Evolutionary conservation across 1,140 invertebrate genomes (phyloP), one percentile per base, ranked within the genome.

Genomic region (Penaeus vannamei): DNA sequence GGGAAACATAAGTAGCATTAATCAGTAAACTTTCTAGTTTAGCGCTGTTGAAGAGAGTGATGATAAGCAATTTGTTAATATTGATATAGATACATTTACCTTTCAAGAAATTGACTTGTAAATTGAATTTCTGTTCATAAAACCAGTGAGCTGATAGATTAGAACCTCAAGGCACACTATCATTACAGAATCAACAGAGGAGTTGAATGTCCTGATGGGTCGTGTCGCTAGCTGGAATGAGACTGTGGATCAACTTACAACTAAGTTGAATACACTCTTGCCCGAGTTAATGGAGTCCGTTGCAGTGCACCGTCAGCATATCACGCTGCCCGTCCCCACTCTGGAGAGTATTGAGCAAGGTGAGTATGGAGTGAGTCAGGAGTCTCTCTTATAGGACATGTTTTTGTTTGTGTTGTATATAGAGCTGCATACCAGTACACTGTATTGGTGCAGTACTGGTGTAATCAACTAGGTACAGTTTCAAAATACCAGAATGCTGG

Each of bases 161-260:
- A 53, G 53, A 53, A 17, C 53, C 53, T 53, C 53, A 53, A 19
- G 32, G 12, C 22, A 32, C 60, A 20, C 26, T 32, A 42, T 66
- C 10, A 32, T 82, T 72, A 2, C 81, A 88, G 86, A 84, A 19
- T 84, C 86, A 19, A 60, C 23, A 7, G 66, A 84, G 29, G 82
- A 84, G 23, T 36, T 88, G 42, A 62, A 83, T 36, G 66, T 83
- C n/a, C 80, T 77, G 81, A 36, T 53, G 26, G 86, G 86, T 29
- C 86, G 82, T 60, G 81, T 84, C 22, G 81, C 64, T 22, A 88
- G 86, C 60, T 26, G 84, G 32, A 83, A 17, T 42, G 86, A 88
- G 26, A 83, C 81, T 60, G 53, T 84, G n/a, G 84, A 26, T 22
- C 32, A 88, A 8, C 53, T 88, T 19, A 84, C n/a, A 42, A 77